These are phyloP conservation scores for Neotoma lepida DNA, from an alignment of 2,113 vertebrate genomes.

Conservation along the genomic window DNA sequence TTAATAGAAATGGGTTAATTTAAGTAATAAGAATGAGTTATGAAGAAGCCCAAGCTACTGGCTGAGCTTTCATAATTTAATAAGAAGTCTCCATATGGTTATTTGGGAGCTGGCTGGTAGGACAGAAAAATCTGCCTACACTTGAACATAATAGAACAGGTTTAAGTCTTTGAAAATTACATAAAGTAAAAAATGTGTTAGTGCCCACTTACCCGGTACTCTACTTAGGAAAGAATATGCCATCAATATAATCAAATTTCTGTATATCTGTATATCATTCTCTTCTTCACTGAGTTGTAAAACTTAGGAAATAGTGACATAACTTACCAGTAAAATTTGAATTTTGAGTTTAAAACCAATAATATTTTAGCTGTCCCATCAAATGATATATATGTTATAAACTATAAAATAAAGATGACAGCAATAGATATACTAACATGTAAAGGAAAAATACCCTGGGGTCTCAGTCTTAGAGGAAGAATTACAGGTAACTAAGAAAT, in stretches of 20 bases:
- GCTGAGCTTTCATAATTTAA: no score
- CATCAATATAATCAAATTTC: not conserved
- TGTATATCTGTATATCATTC: not conserved
- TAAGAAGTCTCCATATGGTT: no score
- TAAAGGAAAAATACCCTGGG: not conserved
- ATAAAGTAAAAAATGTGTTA: not conserved
- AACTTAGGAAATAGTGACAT: not conserved
- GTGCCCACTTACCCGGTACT: not conserved
- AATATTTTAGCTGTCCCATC: not conserved
- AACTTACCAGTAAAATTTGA: not conserved
- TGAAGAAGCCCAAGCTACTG: no score
- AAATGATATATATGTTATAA: not conserved
- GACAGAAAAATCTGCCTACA: not conserved
- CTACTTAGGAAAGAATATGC: slow-evolving; percentile 3
- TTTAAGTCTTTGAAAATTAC: slow-evolving; percentile 31
- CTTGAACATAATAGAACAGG: slow-evolving; percentile 15
- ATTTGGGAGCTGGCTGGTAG: no score
- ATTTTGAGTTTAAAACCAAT: not conserved
- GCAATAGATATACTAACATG: not conserved
- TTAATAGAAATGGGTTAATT: no score
- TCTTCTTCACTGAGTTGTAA: not conserved
- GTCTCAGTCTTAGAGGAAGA: not conserved
- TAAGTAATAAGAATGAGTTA: no score
- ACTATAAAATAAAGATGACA: not conserved
- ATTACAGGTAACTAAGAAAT: not conserved